Base-by-base conservation (phyloP, 1,140 invertebrate species). In the Leptoteleia sp. region DNA sequence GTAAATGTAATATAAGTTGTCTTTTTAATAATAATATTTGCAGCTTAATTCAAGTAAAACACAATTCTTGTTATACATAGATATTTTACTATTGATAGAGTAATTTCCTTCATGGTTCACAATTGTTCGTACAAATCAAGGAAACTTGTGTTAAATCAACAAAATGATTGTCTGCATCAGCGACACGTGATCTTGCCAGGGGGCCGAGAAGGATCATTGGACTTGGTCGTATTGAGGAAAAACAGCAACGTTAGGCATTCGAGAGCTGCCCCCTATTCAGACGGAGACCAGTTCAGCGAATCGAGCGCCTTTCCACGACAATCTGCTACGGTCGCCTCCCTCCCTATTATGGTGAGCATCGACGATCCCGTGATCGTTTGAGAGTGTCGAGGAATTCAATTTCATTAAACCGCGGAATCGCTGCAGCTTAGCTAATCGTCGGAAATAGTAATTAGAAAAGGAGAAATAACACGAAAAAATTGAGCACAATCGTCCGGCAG, bases 281-380 rank as follows among this genome's bases (percentile, higher is more conserved):
- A 40, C 17, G 64, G 79, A 80, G 82, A 85, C 81, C 84, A 85
- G 85, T 86, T 87, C 85, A 81, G 79, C 81, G 85, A 86, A 87
- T 85, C 79, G 72, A 81, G 47, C 67, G 77, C 59, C 67, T 79
- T 70, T 70, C 65, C 75, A 68, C 71, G 81, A 81, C 79, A 65
- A 81, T 79, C 81, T 82, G 80, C 78, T 72, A 81, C 78, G 73
- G 79, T 81, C 73, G 70, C 77, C 52, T 84, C 76, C 82, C 78
- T 82, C 79, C 84, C 84, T 83, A 85, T 86, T 86, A 86, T 83
- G 83, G 84, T 40, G 61, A 70, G 37, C 50, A 48, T 43, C 57
- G 38, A 7, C 55, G 67, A 76, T 57, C 42, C 31, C 27, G 38
- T 15, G 73, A 70, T 76, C 64, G 55, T 57, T 70, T 48, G 37